These are phyloP conservation scores for Leiothrix lutea DNA, from an alignment of 2,113 vertebrate species.

Conservation along the genomic window DNA sequence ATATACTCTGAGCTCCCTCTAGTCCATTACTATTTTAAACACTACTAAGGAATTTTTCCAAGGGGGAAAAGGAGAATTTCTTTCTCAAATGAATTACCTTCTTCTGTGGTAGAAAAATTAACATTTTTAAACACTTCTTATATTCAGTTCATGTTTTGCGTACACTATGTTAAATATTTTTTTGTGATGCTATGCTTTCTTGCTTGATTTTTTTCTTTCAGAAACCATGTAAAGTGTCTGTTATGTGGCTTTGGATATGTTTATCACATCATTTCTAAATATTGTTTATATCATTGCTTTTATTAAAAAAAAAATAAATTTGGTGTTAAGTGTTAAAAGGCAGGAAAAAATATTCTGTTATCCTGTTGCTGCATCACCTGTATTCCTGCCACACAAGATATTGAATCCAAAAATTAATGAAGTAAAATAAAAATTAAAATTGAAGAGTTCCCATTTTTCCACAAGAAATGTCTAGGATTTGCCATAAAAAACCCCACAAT, in stretches of 20 bases:
- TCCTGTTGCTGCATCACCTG: background rate
- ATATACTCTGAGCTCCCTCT: background rate
- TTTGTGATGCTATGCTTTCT: background rate
- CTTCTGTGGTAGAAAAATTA: background rate
- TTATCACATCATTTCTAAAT: background rate
- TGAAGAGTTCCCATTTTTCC: background rate
- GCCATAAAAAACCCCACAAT: background rate
- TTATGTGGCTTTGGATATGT: background rate
- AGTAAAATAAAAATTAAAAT: background rate
- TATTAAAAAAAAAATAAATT: background rate
- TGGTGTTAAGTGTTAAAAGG: background rate
- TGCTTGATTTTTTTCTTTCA: background rate
- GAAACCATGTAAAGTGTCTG: background rate
- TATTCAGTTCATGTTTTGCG: constrained; percentile 10
- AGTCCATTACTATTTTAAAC: background rate
- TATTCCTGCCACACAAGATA: background rate
- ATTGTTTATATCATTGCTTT: background rate
- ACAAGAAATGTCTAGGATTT: background rate
- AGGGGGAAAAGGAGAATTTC: background rate
- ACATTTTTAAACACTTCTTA: background rate
- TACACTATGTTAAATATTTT: background rate
- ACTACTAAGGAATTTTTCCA: background rate
- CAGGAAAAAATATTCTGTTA: background rate
- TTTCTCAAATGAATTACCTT: constrained; percentile 26
- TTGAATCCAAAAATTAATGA: background rate